phyloP scores from a whole-genome alignment of 2,113 vertebrate genomes.

The Cranoglanis bouderius region DNA sequence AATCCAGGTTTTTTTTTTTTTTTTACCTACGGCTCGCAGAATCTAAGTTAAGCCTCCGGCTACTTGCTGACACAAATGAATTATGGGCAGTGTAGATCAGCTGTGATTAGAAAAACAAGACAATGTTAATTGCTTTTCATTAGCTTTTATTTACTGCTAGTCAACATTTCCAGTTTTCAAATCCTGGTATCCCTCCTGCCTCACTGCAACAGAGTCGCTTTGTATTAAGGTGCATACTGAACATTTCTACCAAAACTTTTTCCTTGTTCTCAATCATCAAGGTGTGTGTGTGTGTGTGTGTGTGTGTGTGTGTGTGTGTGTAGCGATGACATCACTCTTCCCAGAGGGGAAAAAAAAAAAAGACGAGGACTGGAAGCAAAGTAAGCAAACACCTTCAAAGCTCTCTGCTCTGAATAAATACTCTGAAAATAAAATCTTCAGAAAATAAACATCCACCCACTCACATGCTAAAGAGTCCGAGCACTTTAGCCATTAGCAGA shows the following conservation, averaged over 20 bases:
- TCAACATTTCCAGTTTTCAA: not conserved
- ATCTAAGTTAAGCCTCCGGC: constrained; percentile 63
- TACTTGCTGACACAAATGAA: not conserved
- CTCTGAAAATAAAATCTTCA: constrained; percentile 64
- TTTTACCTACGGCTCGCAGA: constrained; percentile 62
- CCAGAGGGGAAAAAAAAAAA: not conserved
- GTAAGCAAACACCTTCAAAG: constrained; percentile 69
- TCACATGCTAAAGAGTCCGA: not conserved
- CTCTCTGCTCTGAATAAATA: constrained; percentile 64
- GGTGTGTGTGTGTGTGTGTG: not conserved
- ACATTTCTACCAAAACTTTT: not conserved
- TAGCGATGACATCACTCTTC: constrained; percentile 26
- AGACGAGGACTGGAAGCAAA: constrained; percentile 54
- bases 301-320: not conserved
- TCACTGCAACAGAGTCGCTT: not conserved
- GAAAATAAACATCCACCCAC: constrained; percentile 57
- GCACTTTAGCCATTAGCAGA: constrained; percentile 19
- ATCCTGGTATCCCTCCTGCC: not conserved
- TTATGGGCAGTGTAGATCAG: not conserved
- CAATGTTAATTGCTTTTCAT: not conserved
- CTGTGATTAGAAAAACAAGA: not conserved
- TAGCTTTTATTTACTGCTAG: not conserved
- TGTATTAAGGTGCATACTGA: not conserved
- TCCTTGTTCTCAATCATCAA: not conserved
- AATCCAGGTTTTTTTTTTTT: constrained; percentile 72